Base-by-base conservation (phyloP, 2,113 vertebrate species). In the Ochotona princeps region DNA sequence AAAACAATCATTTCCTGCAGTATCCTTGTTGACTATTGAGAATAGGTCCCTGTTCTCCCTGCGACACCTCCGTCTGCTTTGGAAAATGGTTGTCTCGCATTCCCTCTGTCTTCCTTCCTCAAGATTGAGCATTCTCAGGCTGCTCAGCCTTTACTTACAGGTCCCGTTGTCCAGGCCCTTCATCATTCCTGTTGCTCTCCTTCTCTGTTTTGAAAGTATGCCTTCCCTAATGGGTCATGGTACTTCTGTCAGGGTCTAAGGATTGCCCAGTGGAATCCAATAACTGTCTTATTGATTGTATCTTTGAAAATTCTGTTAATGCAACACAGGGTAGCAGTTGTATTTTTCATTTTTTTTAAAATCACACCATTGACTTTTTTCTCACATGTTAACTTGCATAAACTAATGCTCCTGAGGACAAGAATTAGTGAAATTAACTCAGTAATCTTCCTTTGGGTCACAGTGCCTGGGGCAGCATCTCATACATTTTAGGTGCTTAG, bases 1-100 rank as follows among this genome's bases (percentile, higher is more conserved):
- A 49, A 89, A 65, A 26, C 17, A 83, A 73, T 87, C 90, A 49
- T 25, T 96, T 78, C 83, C 87, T 21, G 38, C 76, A 97, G 73
- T 0, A 23, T 84, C 96, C 8, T 6, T 84, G 26, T 88, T 92
- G 94, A 85, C 90, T 97, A 94, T 97, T 86, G 95, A 96, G 95
- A 97, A 97, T 89, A 69, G 97, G 95, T 97, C 97, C 95, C 97
- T 93, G 44, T 97, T 88, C 90, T 96, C 96, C 49, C n/a, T 14
- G 30, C 92, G 83, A 95, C 44, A n/a, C 90, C 92, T 91, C 89
- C 95, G 80, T 91, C 85, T 94, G 93, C 96, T 86, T 95, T 96
- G 93, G 88, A 93, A 96, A 96, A 88, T 90, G 86, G 93, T 90
- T 88, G 70, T 91, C 96, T 89, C 15, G 69, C 23, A 84, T 96